Evolutionary conservation across 2,797 vertebrate genomes (phyloP).

Genomic region (Epinephelus awoara): DNA sequence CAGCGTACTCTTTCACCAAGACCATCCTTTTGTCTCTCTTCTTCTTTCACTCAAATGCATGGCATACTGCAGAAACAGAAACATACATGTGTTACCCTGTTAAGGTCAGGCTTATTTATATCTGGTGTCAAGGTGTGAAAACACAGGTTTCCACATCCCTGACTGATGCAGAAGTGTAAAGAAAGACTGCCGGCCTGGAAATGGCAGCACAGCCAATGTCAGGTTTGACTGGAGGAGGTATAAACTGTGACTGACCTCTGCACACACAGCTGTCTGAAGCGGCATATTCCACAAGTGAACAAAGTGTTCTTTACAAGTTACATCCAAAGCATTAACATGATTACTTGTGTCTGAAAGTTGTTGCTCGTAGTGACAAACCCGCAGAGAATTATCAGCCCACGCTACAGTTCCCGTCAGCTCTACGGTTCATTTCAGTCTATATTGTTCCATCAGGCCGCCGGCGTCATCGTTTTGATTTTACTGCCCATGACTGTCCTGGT

Average conservation of each 20-base stretch:
- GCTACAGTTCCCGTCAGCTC: neutral
- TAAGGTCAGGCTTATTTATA: constrained; percentile 43
- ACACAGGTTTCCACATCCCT: constrained; percentile 34
- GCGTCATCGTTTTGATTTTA: neutral
- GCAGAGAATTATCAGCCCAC: neutral
- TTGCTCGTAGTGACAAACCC: neutral
- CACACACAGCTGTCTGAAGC: constrained; percentile 49
- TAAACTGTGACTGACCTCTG: constrained; percentile 61
- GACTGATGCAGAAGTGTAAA: constrained; percentile 19
- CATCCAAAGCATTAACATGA: neutral
- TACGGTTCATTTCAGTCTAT: neutral
- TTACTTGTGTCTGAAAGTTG: neutral
- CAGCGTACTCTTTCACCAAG: neutral
- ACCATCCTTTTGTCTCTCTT: neutral
- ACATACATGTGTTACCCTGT: constrained; percentile 29
- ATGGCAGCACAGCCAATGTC: constrained; percentile 32
- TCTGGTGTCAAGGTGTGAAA: constrained; percentile 54
- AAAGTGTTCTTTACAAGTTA: constrained; percentile 1
- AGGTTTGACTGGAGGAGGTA: constrained; percentile 48
- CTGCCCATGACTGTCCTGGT: neutral
- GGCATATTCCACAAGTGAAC: constrained; percentile 9
- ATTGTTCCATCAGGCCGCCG: neutral
- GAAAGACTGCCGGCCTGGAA: constrained; percentile 40
- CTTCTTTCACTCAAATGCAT: constrained; percentile 30
- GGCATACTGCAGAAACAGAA: constrained; percentile 31